Evolutionary conservation across 2,113 vertebrate species (phyloP).

Genomic region (Indicator indicator): DNA sequence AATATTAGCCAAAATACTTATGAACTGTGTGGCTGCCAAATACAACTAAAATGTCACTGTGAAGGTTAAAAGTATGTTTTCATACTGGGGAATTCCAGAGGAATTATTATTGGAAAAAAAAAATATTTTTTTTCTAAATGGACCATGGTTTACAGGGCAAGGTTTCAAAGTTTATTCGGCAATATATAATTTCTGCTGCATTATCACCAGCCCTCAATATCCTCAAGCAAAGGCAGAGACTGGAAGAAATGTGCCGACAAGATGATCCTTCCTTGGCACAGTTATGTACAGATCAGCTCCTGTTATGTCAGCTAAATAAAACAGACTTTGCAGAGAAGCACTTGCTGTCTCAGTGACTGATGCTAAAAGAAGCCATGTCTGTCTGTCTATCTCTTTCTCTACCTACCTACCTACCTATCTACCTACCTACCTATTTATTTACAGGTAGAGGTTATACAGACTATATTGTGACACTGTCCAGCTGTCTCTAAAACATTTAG

Average conservation of each 20-base stretch:
- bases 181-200: constrained; percentile 29
- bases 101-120: not conserved
- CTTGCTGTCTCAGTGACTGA: not conserved
- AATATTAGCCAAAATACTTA: constrained; percentile 52
- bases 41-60: constrained; percentile 38
- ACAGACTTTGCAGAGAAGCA: not conserved
- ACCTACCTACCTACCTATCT: not conserved
- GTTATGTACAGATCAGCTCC: constrained; percentile 24
- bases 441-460: not conserved
- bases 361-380: not conserved
- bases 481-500: not conserved
- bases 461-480: not conserved
- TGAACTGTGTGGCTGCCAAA: constrained; percentile 7
- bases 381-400: too few relatives aligned
- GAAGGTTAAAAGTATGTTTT: constrained; percentile 43
- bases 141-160: constrained; percentile 18
- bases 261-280: constrained; percentile 59
- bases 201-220: constrained; percentile 54
- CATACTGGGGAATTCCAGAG: constrained; percentile 65
- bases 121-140: not conserved
- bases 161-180: constrained; percentile 48
- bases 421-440: not conserved
- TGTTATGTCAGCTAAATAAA: constrained; percentile 45
- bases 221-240: constrained; percentile 60
- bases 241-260: constrained; percentile 56